Base-by-base conservation (phyloP, 2,113 vertebrate species). In the Fregata magnificens region DNA sequence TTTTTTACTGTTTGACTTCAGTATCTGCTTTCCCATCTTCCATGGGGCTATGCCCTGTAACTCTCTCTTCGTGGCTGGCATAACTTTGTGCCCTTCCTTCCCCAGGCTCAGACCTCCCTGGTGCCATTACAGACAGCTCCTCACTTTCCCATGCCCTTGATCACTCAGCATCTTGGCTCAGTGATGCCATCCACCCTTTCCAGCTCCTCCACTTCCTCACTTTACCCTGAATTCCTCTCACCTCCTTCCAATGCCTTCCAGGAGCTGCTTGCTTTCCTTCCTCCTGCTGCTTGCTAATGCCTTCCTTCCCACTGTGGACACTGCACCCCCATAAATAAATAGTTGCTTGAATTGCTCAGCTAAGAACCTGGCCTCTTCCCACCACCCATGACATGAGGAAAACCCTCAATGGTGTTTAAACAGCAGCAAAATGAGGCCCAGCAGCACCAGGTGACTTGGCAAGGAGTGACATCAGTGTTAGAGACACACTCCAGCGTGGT, bases 1-100 rank as follows among this genome's bases (percentile, higher is more conserved):
- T 94, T 95, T 82, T 89, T 62, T 71, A 61, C 82, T 86, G 71
- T 95, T 93, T 71, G 59, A 82, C 53, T 93, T 77, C 50, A 44
- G 25, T 95, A 95, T 97, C 96, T 96, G 78, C 71, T 77, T 80
- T 74, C 45, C 67, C 74, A 95, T 97, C 95, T 97, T 82, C 91
- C 86, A 90, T 55, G 82, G 76, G 63, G 88, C 86, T 90, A 74
- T 90, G 94, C 91, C 84, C 73, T 93, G 49, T 86, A 89, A 92
- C 70, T 89, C 77, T 88, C 72, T 80, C 59, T 94, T 62, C 5
- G 0, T 52, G 96, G 74, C 82, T 94, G 96, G 92, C 94, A 97
- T 79, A 94, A 93, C 79, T 94, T 63, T 78, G 76, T 6, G 24
- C 79, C 85, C 85, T 92, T 90, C 85, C 67, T 93, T 97, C 87